phyloP scores from a whole-genome alignment of 2,113 vertebrate species.

The Columbina picui region DNA sequence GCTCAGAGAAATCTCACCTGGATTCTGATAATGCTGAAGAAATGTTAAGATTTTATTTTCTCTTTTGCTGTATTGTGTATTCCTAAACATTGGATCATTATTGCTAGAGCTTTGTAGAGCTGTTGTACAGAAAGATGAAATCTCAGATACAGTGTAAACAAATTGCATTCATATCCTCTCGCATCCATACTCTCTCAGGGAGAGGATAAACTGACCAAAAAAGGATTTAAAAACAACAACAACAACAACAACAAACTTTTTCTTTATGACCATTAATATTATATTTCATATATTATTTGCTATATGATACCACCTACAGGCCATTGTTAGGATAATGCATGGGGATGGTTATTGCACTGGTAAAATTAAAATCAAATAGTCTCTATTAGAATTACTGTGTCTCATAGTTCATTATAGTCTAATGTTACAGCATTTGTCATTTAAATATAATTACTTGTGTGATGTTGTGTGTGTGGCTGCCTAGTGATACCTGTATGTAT shows the following conservation, averaged over 20 bases:
- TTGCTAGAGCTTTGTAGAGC: background rate
- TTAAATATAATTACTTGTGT: background rate
- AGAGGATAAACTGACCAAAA: background rate
- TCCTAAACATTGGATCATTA: background rate
- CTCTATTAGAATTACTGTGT: background rate
- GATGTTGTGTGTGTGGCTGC: background rate
- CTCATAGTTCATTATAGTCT: background rate
- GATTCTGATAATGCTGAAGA: background rate
- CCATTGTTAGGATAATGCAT: background rate
- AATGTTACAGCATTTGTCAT: background rate
- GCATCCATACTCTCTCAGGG: background rate
- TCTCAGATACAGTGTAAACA: background rate
- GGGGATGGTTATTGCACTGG: background rate
- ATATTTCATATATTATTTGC: background rate
- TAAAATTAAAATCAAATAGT: background rate
- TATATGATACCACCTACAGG: background rate
- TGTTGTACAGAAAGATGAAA: background rate
- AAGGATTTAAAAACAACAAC: accelerated
- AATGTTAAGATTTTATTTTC: background rate
- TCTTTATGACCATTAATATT: background rate
- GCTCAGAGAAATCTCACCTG: background rate
- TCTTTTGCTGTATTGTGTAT: background rate
- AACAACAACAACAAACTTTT: accelerated
- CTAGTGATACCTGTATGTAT: background rate
- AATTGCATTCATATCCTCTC: background rate